These are phyloP conservation scores for Clarias pachynema DNA, from an alignment of 2,797 vertebrate species.

Conservation along the genomic window DNA sequence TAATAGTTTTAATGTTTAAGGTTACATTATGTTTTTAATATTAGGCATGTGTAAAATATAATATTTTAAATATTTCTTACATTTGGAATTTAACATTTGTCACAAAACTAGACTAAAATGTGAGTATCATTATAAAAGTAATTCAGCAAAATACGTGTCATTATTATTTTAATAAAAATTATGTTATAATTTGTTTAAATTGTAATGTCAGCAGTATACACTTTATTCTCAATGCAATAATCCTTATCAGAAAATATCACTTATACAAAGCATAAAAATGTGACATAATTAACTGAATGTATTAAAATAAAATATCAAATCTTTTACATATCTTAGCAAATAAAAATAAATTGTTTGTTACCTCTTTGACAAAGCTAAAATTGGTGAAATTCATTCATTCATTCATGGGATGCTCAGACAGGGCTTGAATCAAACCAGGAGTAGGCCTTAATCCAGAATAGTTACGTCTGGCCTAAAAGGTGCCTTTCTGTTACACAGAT, in stretches of 20 bases:
- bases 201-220: background rate
- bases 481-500: too few species aligned
- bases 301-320: background rate
- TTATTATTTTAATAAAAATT: background rate
- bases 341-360: background rate
- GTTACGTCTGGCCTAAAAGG: too few species aligned
- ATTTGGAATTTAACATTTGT: background rate
- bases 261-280: background rate
- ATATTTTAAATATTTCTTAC: background rate
- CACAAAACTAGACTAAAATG: background rate
- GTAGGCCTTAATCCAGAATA: too few species aligned
- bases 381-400: too few species aligned
- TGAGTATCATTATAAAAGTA: background rate
- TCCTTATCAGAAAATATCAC: background rate
- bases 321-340: background rate
- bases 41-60: background rate
- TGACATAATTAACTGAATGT: background rate
- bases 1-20: background rate
- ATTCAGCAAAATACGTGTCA: background rate
- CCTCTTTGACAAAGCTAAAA: background rate
- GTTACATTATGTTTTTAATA: background rate
- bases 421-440: too few species aligned
- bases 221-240: background rate
- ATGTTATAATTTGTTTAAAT: background rate
- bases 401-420: too few species aligned